Percentiles rank a stretch among this genome's conserved stretches.
Evolutionary conservation across 2,888 invertebrate genomes (phyloP).

Genomic region (Beris morrisii): DNA sequence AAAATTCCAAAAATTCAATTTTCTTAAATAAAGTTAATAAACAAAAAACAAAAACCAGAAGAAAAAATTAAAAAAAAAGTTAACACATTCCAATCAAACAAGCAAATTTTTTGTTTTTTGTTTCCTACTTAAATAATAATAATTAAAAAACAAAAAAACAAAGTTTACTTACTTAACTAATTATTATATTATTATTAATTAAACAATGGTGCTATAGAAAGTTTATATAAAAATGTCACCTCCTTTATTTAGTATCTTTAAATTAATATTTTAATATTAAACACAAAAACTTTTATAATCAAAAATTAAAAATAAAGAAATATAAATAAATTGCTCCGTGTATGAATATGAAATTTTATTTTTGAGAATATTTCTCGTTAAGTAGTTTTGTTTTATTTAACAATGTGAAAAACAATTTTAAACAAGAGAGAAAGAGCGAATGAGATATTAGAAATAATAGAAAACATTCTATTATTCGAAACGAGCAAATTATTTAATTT

Average conservation of each 20-base stretch:
- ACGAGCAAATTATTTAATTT: constrained; percentile 4
- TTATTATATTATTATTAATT: constrained; percentile 19
- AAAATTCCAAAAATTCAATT: no score
- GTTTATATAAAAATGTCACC: constrained; percentile 40
- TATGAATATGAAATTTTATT: constrained; percentile 20
- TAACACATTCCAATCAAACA: constrained; percentile 36
- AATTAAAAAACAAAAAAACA: constrained; percentile 4
- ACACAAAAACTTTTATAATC: constrained; percentile 18
- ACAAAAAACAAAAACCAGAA: constrained; percentile 39
- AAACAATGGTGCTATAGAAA: constrained; percentile 53
- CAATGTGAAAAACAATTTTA: constrained; percentile 13
- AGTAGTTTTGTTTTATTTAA: neutral
- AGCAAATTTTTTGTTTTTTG: constrained; percentile 30
- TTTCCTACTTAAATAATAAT: constrained; percentile 7
- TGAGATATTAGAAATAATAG: neutral
- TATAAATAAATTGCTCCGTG: constrained; percentile 17
- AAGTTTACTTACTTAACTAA: neutral
- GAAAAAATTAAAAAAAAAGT: constrained; percentile 39
- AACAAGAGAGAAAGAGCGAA: constrained; percentile 14
- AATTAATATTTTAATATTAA: constrained; percentile 40
- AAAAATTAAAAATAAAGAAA: constrained; percentile 13
- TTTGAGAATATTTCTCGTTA: constrained; percentile 37
- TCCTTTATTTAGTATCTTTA: constrained; percentile 6
- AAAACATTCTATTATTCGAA: neutral
- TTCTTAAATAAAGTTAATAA: constrained; percentile 5